Percentiles rank a stretch among this genome's conserved stretches.
phyloP scores from a whole-genome alignment of 2,888 invertebrate species.

The Alcis repandata region DNA sequence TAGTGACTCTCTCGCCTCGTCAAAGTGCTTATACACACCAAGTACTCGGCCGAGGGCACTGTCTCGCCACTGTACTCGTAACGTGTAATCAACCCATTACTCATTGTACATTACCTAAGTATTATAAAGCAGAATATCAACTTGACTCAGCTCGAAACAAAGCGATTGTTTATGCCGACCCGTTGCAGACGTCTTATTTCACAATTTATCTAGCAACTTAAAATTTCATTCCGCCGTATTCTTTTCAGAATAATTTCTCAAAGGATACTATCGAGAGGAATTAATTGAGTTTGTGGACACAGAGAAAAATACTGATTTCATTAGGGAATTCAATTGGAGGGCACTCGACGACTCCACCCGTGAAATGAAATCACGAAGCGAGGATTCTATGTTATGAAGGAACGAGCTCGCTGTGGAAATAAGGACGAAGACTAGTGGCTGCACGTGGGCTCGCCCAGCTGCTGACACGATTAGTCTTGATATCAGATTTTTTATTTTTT shows the following conservation, averaged over 20 bases:
- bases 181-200: neutral
- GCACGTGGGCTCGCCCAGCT: too few species aligned
- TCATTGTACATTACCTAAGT: neutral
- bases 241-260: conserved; percentile 1
- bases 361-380: conserved; percentile 33
- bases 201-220: neutral
- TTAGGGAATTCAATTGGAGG: conserved; percentile 30
- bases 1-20: too few species aligned
- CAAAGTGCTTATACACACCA: too few species aligned
- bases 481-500: too few species aligned
- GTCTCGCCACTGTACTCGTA: too few species aligned
- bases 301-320: conserved; percentile 33
- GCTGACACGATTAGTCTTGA: too few species aligned
- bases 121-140: neutral
- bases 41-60: too few species aligned
- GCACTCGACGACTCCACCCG: conserved; percentile 24
- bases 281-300: conserved; percentile 30
- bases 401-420: neutral
- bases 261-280: conserved; percentile 19
- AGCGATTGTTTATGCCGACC: conserved; percentile 9
- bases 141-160: neutral
- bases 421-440: neutral
- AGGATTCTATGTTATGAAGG: conserved; percentile 3
- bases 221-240: conserved; percentile 3
- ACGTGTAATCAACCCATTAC: too few species aligned